Percentiles rank a stretch among this genome's conserved stretches.
phyloP scores from a whole-genome alignment of 1,140 invertebrate genomes.

The Aphaenogaster rudis region DNA sequence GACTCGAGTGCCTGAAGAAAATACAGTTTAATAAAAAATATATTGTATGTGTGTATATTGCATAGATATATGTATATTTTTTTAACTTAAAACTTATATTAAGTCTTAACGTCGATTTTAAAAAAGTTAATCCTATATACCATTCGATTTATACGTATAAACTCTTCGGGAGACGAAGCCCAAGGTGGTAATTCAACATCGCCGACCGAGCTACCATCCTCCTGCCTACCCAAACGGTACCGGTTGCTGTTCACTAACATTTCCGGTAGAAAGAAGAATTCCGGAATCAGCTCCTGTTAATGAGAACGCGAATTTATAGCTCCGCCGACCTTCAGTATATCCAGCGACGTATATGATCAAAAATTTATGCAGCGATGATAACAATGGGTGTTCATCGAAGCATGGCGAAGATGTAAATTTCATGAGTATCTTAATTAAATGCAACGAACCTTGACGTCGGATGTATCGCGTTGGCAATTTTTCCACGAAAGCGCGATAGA shows the following conservation, averaged over 20 bases:
- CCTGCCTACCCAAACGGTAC: conserved; percentile 95
- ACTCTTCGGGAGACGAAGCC: conserved; percentile 98
- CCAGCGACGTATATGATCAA: neutral
- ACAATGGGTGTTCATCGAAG: neutral
- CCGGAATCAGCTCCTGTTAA: conserved; percentile 97
- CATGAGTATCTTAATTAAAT: conserved; percentile 52
- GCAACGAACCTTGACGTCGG: conserved; percentile 96
- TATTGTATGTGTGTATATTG: conserved; percentile 46
- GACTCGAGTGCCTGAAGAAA: conserved; percentile 95
- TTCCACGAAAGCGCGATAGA: conserved; percentile 98
- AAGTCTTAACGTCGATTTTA: conserved; percentile 8
- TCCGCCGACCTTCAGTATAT: neutral
- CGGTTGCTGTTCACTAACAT: conserved; percentile 97
- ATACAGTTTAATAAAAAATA: neutral
- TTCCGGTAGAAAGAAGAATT: conserved; percentile 99
- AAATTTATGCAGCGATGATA: conserved; percentile 19
- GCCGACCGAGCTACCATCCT: conserved; percentile 93
- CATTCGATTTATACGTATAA: conserved; percentile 99
- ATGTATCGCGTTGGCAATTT: conserved; percentile 99
- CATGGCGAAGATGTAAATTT: conserved; percentile 53
- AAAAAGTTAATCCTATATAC: conserved; percentile 82
- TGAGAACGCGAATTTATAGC: conserved; percentile 48
- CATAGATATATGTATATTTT: conserved; percentile 51
- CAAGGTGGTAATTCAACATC: conserved; percentile 98
- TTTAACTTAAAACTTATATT: conserved; percentile 34